Evolutionary conservation across 2,888 invertebrate species (phyloP), one percentile per base, ranked within the genome.

Genomic region (Tenthredo livida): DNA sequence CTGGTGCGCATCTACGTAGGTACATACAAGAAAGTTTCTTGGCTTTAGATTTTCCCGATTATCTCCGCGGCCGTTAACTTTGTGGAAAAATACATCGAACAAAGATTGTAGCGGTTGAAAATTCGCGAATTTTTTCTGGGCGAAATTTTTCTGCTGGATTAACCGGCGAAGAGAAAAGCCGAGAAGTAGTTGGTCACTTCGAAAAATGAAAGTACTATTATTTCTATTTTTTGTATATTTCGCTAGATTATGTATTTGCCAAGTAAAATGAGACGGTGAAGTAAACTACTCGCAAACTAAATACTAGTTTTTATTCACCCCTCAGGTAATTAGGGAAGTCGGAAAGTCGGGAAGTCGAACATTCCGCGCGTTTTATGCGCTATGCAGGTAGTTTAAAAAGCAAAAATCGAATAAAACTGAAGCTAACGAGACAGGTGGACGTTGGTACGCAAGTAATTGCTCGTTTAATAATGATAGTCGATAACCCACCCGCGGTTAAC

Each of bases 341-440:
- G 33, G 43, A 3, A 73, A 73, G 72, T 73, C 15, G 33, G 43
- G 9, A 73, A 73, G 72, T 73, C 43, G n/a, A 73, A 25, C 72
- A 43, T 73, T 73, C 43, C 40, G 21, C 21, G 54, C n/a, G 54
- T 54, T 73, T 73, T 43, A 40, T 21, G 72, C n/a, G 43, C 40
- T 40, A 12, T 40, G 72, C 33, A 70, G 70, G 33, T 70, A 70
- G 70, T 43, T 40, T 21, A 73, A 43, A 43, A 43, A 73, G 29
- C 10, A 73, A 73, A 73, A 73, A 73, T 29, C 43, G n/a, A 21
- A 73, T 29, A 43, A 29, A 73, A 73, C 21, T 73, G 43, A 73
- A 73, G n/a, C 15, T 43, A 73, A 73, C 72, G 72, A 73, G 72
- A 73, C 72, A 73, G 40, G 72, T 73, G 43, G 29, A 73, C 72